Evolutionary conservation across 2,797 vertebrate species (phyloP), one percentile per base, ranked within the genome.

Genomic region (Alauda arvensis): DNA sequence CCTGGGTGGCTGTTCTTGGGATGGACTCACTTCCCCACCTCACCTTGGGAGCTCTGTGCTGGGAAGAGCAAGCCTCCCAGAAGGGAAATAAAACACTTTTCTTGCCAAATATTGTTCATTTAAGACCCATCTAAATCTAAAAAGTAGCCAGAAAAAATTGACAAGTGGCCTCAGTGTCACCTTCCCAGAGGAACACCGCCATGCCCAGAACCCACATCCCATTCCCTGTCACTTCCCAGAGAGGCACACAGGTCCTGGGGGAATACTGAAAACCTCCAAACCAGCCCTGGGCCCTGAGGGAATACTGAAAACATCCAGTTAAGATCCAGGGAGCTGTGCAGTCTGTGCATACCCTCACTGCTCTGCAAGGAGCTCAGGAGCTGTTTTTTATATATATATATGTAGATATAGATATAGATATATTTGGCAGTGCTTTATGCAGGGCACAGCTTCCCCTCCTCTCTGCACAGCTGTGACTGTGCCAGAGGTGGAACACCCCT

Each of bases 131-230:
- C 19, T 75, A 42, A 12, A 34, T 31, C 65, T 40, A 51, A 68
- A 75, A 65, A 33, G 37, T 13, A 87, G 53, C 1, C 26, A 81
- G 33, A 17, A 51, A 18, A n/a, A n/a, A 42, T 13, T 23, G 33
- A 76, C 28, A 53, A 68, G 28, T 8, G 2, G 25, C 11, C 11
- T 14, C 43, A 43, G 28, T 8, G n/a, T 48, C 51, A 75, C 55
- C 17, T 52, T 34, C 28, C 42, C 0, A 1, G 0, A 1, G 72
- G 57, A 46, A 52, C 29, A 20, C 45, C 1, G 2, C 12, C 17
- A 21, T 10, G 10, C 55, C 60, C 10, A 57, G 23, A 49, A 26
- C 25, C 40, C 45, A 52, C 61, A 60, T 23, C 33, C 49, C 25
- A 34, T 18, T 52, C 40, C 52, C 10, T 3, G 5, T n/a, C 70